A percentile compares a stretch with the other conserved stretches of the same genome.
Conservation (phyloP, 2,797 vertebrate species). For the Poeciliopsis paucimaculata region DNA sequence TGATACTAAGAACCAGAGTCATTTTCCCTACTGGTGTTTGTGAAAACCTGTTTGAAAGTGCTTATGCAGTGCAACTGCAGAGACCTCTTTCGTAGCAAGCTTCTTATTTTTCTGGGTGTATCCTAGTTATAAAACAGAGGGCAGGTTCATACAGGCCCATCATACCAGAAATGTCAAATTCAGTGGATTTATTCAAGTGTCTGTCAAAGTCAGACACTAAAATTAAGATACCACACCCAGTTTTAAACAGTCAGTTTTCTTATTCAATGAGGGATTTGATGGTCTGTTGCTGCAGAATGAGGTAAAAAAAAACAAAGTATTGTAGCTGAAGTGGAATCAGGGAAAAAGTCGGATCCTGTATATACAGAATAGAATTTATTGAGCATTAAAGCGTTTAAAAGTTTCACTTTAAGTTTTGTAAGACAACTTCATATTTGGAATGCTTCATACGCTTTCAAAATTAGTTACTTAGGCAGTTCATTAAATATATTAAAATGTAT, state of each 20-base stretch:
- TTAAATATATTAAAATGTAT: too few species aligned
- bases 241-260: neutral
- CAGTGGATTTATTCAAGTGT: neutral
- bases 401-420: too few species aligned
- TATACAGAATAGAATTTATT: too few species aligned
- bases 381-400: too few species aligned
- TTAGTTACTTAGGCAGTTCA: too few species aligned
- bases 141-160: constrained; percentile 32
- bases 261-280: neutral
- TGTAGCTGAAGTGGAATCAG: neutral
- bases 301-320: too few species aligned
- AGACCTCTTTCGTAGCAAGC: constrained; percentile 2
- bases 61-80: constrained; percentile 10
- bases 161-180: constrained; percentile 8
- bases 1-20: constrained; percentile 28
- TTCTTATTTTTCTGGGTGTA: constrained; percentile 16
- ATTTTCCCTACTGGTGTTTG: neutral
- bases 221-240: neutral
- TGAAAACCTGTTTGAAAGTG: constrained; percentile 40
- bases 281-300: neutral
- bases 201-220: neutral
- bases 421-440: too few species aligned
- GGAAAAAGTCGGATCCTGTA: neutral
- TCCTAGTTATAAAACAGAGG: neutral
- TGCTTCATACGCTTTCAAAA: too few species aligned